phyloP scores from a whole-genome alignment of 2,888 invertebrate genomes.

The Napeogenes inachia region DNA sequence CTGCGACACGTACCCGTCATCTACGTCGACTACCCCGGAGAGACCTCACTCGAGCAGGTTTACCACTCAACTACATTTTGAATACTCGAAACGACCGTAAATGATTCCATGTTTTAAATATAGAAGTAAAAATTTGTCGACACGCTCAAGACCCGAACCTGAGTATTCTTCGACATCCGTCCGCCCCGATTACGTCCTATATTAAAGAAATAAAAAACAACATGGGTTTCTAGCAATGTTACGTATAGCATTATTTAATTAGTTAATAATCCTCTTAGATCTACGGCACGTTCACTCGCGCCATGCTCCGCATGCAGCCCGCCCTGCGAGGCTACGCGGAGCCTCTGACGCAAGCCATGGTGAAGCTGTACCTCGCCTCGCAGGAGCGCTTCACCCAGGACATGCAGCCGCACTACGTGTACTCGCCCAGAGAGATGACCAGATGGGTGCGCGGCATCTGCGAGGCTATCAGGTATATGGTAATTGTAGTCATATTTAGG shows the following conservation, averaged over 20 bases:
- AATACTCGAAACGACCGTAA: too few relatives aligned
- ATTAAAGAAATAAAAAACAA: too few relatives aligned
- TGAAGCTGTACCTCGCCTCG: constrained; percentile 96
- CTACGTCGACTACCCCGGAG: constrained; percentile 99
- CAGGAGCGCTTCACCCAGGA: constrained; percentile 99
- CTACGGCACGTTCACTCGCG: constrained; percentile 98
- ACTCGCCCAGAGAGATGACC: constrained; percentile 99
- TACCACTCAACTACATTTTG: too few relatives aligned
- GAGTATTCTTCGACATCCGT: too few relatives aligned
- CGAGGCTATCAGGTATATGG: constrained; percentile 88
- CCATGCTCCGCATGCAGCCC: constrained; percentile 97
- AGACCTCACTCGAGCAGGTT: constrained; percentile 94
- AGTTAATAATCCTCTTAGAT: constrained; percentile 76
- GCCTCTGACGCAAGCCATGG: constrained; percentile 99
- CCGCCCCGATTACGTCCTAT: too few relatives aligned
- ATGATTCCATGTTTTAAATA: too few relatives aligned
- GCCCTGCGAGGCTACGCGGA: constrained; percentile 95
- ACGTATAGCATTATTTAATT: too few relatives aligned
- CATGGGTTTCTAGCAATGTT: too few relatives aligned
- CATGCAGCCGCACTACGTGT: constrained; percentile 99
- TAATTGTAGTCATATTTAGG: too few relatives aligned
- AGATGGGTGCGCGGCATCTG: constrained; percentile 99
- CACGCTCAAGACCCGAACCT: too few relatives aligned
- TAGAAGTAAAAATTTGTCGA: too few relatives aligned
- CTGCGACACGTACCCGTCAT: constrained; percentile 98